Conservation (phyloP, 2,888 invertebrate species). For the Acronicta aceris region DNA sequence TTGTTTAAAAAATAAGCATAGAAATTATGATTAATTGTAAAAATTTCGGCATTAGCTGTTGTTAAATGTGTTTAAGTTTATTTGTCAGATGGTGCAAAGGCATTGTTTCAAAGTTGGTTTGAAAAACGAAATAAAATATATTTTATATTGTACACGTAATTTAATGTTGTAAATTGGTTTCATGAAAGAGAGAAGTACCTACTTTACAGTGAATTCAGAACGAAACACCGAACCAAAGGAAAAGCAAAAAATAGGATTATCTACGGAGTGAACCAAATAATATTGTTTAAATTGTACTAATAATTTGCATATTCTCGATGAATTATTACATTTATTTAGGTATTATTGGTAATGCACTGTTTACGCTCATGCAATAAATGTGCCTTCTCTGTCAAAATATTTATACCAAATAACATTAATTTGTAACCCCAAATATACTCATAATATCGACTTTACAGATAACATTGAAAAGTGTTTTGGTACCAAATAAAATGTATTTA, state of each 20-base stretch:
- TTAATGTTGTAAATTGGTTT: slow-evolving; percentile 29
- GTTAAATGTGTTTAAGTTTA: slow-evolving; percentile 17
- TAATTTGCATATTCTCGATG: slow-evolving; percentile 35
- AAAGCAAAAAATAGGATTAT: slow-evolving; percentile 7
- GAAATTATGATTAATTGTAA: background rate
- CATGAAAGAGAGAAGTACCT: slow-evolving; percentile 14
- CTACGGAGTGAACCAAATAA: slow-evolving; percentile 28
- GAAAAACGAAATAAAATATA: slow-evolving; percentile 39
- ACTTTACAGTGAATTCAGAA: slow-evolving; percentile 21
- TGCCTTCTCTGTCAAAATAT: slow-evolving; percentile 38
- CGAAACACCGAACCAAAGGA: slow-evolving; percentile 32
- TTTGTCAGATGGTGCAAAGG: slow-evolving; percentile 51
- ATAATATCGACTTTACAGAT: slow-evolving; percentile 6
- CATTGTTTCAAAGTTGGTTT: slow-evolving; percentile 41
- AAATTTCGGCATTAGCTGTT: slow-evolving; percentile 23
- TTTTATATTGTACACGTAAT: slow-evolving; percentile 33
- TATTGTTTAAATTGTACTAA: slow-evolving; percentile 39
- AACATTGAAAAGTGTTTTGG: slow-evolving; percentile 42
- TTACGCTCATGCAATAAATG: slow-evolving; percentile 39
- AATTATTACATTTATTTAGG: background rate
- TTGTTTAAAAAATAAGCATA: background rate
- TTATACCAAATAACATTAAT: background rate
- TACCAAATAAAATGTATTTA: slow-evolving; percentile 59
- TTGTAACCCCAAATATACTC: background rate
- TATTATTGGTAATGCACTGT: slow-evolving; percentile 42